Conservation (phyloP, 2,113 vertebrate species). For the Procapra przewalskii region DNA sequence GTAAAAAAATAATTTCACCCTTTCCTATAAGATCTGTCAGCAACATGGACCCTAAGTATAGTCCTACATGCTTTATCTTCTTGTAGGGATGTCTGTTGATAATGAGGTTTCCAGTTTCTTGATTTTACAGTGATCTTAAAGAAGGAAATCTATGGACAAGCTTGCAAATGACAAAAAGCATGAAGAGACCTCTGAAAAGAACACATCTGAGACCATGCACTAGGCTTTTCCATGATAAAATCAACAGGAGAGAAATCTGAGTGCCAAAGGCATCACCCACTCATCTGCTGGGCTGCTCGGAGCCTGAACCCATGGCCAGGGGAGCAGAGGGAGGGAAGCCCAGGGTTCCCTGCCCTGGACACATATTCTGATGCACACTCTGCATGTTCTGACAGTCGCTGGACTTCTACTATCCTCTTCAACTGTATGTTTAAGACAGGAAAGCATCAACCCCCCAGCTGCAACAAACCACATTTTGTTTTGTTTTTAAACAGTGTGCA, state of each 20-base stretch:
- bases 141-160: background rate
- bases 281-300: background rate
- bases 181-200: background rate
- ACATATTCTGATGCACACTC: background rate
- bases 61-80: rapidly evolving
- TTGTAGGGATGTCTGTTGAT: background rate
- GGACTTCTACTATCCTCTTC: background rate
- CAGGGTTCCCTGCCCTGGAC: rapidly evolving
- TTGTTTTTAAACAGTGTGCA: background rate
- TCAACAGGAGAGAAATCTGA: rapidly evolving
- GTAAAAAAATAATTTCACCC: too few relatives aligned
- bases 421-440: background rate
- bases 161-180: background rate
- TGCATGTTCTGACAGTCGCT: background rate
- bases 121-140: background rate
- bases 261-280: background rate
- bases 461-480: background rate
- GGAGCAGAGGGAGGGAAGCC: rapidly evolving
- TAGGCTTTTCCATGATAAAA: background rate
- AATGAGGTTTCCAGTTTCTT: background rate
- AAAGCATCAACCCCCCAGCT: background rate
- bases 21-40: background rate
- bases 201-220: rapidly evolving
- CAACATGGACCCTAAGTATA: rapidly evolving
- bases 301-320: rapidly evolving